Conservation (phyloP, 2,888 invertebrate genomes). For the Melanophora roralis region DNA sequence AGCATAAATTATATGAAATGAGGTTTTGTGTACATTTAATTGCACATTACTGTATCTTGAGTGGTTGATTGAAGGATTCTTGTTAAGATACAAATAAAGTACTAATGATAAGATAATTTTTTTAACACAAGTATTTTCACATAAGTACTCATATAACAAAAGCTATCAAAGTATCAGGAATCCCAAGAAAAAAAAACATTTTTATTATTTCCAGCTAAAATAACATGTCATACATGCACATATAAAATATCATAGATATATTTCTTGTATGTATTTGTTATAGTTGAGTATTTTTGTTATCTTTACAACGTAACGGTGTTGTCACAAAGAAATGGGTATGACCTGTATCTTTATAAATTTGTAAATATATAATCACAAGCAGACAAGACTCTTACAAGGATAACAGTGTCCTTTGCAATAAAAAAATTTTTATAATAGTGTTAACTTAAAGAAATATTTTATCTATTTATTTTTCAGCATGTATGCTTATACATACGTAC, state of each 20-base stretch:
- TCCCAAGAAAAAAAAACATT: neutral
- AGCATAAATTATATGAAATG: too few species aligned
- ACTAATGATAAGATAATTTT: conserved; percentile 71
- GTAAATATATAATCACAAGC: neutral
- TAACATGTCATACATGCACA: neutral
- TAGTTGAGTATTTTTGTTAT: conserved; percentile 23
- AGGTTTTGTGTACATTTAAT: too few species aligned
- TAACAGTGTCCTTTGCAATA: conserved; percentile 10
- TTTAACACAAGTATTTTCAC: neutral
- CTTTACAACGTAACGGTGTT: conserved; percentile 38
- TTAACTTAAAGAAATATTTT: conserved; percentile 29
- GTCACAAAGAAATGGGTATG: conserved; percentile 29
- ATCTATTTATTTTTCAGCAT: neutral
- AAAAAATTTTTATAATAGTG: conserved; percentile 2
- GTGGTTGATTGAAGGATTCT: conserved; percentile 25
- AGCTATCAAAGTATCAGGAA: conserved; percentile 12
- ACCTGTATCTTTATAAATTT: neutral
- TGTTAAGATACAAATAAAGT: conserved; percentile 24
- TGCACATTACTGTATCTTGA: neutral
- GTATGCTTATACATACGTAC: neutral
- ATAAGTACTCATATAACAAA: conserved; percentile 32
- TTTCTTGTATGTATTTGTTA: neutral
- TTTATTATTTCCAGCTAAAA: neutral
- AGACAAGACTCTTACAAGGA: neutral
- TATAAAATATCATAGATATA: neutral